Percentiles rank a stretch among this genome's conserved stretches.
phyloP scores from a whole-genome alignment of 2,888 invertebrate genomes.

The Dermolepida albohirtum region DNA sequence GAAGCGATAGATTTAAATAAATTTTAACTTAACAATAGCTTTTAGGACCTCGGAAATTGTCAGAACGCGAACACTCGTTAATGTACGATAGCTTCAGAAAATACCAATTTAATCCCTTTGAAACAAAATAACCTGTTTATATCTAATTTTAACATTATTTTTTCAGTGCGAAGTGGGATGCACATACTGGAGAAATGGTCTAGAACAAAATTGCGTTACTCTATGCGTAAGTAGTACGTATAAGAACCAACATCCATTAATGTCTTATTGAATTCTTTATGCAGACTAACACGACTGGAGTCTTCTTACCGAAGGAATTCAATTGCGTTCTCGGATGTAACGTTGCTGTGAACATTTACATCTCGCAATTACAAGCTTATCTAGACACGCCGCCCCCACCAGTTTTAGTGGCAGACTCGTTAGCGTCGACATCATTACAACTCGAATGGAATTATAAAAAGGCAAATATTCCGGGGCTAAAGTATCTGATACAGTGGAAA shows the following conservation, averaged over 20 bases:
- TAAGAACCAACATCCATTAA: neutral
- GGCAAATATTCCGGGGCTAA: constrained; percentile 67
- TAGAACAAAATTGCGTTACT: constrained; percentile 81
- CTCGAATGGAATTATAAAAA: constrained; percentile 80
- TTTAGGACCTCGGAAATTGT: no score
- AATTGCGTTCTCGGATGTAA: constrained; percentile 88
- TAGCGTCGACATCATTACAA: constrained; percentile 82
- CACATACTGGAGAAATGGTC: constrained; percentile 80
- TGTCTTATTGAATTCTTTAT: constrained; percentile 51
- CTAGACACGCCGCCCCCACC: constrained; percentile 73
- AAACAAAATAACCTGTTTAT: no score
- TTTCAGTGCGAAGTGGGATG: constrained; percentile 84
- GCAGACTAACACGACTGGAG: constrained; percentile 78
- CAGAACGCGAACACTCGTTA: no score
- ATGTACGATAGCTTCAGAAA: no score
- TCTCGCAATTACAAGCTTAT: constrained; percentile 74
- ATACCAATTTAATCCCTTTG: no score
- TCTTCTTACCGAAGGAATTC: constrained; percentile 76
- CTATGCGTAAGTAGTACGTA: constrained; percentile 80
- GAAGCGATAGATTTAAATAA: no score
- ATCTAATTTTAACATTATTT: neutral
- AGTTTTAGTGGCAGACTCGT: constrained; percentile 80
- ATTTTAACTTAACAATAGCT: no score
- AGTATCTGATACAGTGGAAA: constrained; percentile 79
- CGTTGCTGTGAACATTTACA: constrained; percentile 81